Conservation (phyloP, 2,888 invertebrate species). For the Leucozona laternaria region DNA sequence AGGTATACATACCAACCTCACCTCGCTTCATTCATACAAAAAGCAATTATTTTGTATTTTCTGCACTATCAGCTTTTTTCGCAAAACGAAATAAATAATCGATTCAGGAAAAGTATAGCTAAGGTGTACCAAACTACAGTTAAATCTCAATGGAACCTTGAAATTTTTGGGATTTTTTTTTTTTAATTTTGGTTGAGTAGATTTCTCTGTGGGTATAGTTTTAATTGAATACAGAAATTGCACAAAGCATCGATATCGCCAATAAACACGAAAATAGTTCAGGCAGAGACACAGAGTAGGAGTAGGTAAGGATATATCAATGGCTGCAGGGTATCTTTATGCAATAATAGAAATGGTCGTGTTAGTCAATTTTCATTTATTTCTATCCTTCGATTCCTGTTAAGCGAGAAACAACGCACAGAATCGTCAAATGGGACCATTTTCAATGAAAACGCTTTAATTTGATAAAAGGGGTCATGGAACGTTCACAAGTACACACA, state of each 20-base stretch:
- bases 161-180: background rate
- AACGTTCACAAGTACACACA: too few species aligned
- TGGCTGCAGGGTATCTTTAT: background rate
- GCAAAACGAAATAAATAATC: conserved; percentile 26
- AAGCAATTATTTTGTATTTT: conserved; percentile 32
- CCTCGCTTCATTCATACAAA: conserved; percentile 15
- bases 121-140: background rate
- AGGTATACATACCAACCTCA: background rate
- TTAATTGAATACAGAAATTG: conserved; percentile 14
- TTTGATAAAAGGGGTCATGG: too few species aligned
- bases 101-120: background rate
- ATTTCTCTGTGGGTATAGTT: background rate
- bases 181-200: background rate
- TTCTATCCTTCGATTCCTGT: background rate
- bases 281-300: background rate
- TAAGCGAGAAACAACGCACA: background rate
- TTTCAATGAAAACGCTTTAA: background rate
- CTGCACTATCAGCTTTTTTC: conserved; percentile 4
- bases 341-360: background rate
- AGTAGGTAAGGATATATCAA: background rate
- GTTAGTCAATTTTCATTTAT: background rate
- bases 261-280: conserved; percentile 5
- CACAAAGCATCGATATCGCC: background rate
- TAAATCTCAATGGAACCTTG: background rate
- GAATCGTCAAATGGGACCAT: background rate